These are phyloP conservation scores for Sarotherodon lohbergeri DNA, from an alignment of 2,113 vertebrate genomes.

Conservation along the genomic window DNA sequence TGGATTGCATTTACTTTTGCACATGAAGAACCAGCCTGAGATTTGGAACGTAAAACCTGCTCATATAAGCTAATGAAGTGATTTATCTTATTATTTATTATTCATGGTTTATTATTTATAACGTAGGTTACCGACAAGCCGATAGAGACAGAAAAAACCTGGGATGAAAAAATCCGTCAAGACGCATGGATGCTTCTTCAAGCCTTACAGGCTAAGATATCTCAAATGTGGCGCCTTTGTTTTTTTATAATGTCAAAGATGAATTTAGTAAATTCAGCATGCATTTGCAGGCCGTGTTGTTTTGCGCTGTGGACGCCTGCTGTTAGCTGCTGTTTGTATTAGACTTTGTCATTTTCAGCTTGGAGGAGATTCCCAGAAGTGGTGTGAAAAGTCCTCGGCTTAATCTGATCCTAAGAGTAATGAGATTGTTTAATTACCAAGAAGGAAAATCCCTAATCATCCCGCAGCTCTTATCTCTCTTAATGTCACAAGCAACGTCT, in stretches of 20 bases:
- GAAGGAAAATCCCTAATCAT: conserved; percentile 35
- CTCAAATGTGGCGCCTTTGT: not conserved
- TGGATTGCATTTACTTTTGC: not conserved
- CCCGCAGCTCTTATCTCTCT: conserved; percentile 18
- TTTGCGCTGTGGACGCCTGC: not conserved
- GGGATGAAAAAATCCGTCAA: not conserved
- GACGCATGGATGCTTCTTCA: not conserved
- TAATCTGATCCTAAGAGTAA: conserved; percentile 45
- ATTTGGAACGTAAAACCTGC: not conserved
- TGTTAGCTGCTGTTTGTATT: not conserved
- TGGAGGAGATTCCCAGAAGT: conserved; percentile 9
- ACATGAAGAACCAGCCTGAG: not conserved
- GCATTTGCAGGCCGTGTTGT: not conserved
- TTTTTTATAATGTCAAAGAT: not conserved
- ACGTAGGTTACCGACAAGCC: not conserved
- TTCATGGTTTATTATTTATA: not conserved
- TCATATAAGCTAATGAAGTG: not conserved
- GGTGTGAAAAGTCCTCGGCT: conserved; percentile 25
- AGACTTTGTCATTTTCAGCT: not conserved
- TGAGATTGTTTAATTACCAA: conserved; percentile 51
- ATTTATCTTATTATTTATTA: not conserved
- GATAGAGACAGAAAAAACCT: not conserved
- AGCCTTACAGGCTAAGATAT: not conserved
- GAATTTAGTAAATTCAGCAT: not conserved
- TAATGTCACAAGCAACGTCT: not conserved